Conservation (phyloP, 2,113 vertebrate species). For the Cyprinodon tularosa region DNA sequence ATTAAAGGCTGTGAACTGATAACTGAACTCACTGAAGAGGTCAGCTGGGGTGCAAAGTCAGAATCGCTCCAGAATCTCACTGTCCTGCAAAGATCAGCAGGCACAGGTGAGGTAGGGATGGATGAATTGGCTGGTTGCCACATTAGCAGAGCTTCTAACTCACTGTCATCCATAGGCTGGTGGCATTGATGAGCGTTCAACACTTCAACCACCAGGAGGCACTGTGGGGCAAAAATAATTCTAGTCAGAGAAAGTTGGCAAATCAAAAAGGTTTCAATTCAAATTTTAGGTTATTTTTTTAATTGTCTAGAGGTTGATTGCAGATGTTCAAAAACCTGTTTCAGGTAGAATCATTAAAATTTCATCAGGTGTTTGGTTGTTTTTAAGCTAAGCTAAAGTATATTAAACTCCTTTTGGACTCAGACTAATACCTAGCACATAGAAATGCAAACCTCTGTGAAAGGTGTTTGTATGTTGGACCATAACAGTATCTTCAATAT, state of each 20-base stretch:
- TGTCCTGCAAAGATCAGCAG: too few relatives aligned
- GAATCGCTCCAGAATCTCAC: too few relatives aligned
- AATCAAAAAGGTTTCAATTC: background rate
- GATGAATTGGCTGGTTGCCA: too few relatives aligned
- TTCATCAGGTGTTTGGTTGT: background rate
- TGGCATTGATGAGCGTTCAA: background rate
- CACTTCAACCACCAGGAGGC: constrained; percentile 53
- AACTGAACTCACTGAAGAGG: background rate
- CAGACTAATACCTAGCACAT: background rate
- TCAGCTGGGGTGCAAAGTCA: too few relatives aligned
- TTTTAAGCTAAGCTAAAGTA: background rate
- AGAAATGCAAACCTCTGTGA: background rate
- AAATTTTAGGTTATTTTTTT: background rate
- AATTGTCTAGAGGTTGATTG: background rate
- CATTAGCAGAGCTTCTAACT: background rate
- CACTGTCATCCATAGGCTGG: too few relatives aligned
- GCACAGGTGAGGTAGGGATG: too few relatives aligned
- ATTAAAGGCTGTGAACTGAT: background rate
- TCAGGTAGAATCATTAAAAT: background rate
- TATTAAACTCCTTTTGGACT: background rate
- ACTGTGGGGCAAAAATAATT: constrained; percentile 8
- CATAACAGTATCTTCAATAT: background rate
- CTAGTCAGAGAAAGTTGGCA: background rate
- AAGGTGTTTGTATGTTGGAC: background rate
- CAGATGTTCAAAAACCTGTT: background rate